Percentiles rank a stretch among this genome's conserved stretches.
phyloP scores from a whole-genome alignment of 2,113 vertebrate genomes.

The Gallinago paraguaiae region DNA sequence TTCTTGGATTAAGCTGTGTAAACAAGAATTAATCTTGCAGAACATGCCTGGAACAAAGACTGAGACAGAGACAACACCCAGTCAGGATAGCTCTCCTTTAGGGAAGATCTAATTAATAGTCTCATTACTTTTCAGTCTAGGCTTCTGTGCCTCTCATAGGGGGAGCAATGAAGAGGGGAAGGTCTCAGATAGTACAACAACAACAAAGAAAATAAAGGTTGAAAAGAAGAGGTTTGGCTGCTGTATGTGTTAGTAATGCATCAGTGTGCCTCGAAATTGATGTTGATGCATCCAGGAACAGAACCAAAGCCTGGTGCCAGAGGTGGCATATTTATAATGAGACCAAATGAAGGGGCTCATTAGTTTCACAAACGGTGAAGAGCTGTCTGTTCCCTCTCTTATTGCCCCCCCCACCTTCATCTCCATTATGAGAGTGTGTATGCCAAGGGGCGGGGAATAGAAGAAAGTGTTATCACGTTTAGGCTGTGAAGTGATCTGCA shows the following conservation, averaged over 20 bases:
- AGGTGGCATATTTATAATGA: slow-evolving; percentile 68
- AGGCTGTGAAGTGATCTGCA: slow-evolving; percentile 61
- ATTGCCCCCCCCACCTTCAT: slow-evolving; percentile 48
- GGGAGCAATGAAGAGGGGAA: neutral
- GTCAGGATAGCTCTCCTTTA: slow-evolving; percentile 34
- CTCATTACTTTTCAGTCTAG: slow-evolving; percentile 82
- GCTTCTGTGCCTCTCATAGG: slow-evolving; percentile 51
- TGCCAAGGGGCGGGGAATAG: neutral
- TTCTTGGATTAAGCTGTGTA: slow-evolving; percentile 38
- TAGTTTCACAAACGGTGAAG: slow-evolving; percentile 65
- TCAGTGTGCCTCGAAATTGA: slow-evolving; percentile 67
- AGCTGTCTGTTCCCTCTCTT: slow-evolving; percentile 54
- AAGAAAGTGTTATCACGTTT: neutral
- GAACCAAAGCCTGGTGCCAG: slow-evolving; percentile 67
- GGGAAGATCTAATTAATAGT: slow-evolving; percentile 82
- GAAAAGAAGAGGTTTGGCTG: slow-evolving; percentile 70
- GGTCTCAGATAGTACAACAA: neutral
- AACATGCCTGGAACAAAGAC: slow-evolving; percentile 14
- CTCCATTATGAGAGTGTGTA: slow-evolving; percentile 13
- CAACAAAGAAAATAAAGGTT: neutral
- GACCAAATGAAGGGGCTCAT: slow-evolving; percentile 64
- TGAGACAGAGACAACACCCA: slow-evolving; percentile 36
- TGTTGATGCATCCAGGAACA: slow-evolving; percentile 60
- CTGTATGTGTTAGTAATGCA: slow-evolving; percentile 64
- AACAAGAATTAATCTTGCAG: slow-evolving; percentile 7